These are phyloP conservation scores for Gnatocerus cornutus DNA, from an alignment of 2,888 invertebrate genomes.

Conservation along the genomic window DNA sequence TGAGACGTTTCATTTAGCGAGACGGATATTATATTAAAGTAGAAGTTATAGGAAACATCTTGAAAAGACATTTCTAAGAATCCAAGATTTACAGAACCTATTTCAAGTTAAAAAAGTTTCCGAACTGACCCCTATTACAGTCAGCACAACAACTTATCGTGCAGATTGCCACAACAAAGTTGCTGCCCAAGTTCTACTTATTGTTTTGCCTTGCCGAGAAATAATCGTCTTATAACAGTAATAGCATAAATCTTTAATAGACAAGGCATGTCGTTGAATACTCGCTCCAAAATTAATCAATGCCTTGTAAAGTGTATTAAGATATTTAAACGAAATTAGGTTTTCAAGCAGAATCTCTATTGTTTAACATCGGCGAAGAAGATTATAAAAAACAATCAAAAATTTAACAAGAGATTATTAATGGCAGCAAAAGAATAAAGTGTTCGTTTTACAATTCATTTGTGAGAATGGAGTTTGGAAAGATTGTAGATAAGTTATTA, in stretches of 20 bases:
- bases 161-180: slow-evolving; percentile 40
- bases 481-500: slow-evolving; percentile 46
- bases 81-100: slow-evolving; percentile 42
- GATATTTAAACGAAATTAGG: neutral
- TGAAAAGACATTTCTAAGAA: slow-evolving; percentile 30
- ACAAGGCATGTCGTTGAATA: neutral
- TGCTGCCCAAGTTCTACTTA: slow-evolving; percentile 27
- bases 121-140: slow-evolving; percentile 32
- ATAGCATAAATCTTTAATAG: slow-evolving; percentile 25
- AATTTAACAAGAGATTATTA: slow-evolving; percentile 42
- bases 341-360: neutral
- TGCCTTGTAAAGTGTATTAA: neutral
- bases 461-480: slow-evolving; percentile 40
- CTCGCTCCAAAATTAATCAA: slow-evolving; percentile 6
- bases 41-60: slow-evolving; percentile 29
- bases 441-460: slow-evolving; percentile 46
- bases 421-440: slow-evolving; percentile 48
- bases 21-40: slow-evolving; percentile 22
- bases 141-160: slow-evolving; percentile 39
- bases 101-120: slow-evolving; percentile 38
- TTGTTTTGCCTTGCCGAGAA: slow-evolving; percentile 30
- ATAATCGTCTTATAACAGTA: slow-evolving; percentile 40
- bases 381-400: too few relatives aligned
- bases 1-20: slow-evolving; percentile 6
- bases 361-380: too few relatives aligned